Evolutionary conservation across 2,797 vertebrate species (phyloP).

Genomic region (Gymnothorax reevesii): DNA sequence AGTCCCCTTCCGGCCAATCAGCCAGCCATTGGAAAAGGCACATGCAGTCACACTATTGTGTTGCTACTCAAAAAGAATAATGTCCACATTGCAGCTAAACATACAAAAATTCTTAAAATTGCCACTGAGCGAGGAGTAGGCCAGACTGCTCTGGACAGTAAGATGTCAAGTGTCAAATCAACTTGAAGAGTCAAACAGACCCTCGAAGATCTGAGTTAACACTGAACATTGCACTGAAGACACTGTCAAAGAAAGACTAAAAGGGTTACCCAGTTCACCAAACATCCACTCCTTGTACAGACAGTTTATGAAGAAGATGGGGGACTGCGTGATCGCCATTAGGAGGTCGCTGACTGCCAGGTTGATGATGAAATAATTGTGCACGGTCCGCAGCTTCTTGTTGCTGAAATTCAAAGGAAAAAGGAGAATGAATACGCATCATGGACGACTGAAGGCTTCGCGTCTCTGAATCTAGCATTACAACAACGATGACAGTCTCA

Average conservation of each 20-base stretch:
- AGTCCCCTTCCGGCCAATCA: no score
- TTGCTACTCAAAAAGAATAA: no score
- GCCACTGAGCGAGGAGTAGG: not conserved
- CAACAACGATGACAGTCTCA: not conserved
- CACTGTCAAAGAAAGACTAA: not conserved
- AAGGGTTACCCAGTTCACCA: constrained; percentile 81
- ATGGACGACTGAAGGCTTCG: not conserved
- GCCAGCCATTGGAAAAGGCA: no score
- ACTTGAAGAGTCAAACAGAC: no score
- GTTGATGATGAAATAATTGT: constrained; percentile 89
- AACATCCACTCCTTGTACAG: constrained; percentile 90
- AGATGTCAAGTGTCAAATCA: no score
- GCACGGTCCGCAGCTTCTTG: constrained; percentile 82
- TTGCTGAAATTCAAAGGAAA: constrained; percentile 68
- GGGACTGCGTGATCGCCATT: constrained; percentile 90
- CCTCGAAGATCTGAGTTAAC: no score
- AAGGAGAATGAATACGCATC: not conserved
- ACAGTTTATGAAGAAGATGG: constrained; percentile 88
- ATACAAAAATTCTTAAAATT: no score
- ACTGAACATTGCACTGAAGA: no score
- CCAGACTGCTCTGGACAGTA: not conserved
- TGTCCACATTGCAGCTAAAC: no score
- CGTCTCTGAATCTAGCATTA: not conserved
- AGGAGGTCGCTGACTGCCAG: constrained; percentile 88
- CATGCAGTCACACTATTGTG: no score